Conservation (phyloP, 2,888 invertebrate genomes). For the Horisme vitalbata region DNA sequence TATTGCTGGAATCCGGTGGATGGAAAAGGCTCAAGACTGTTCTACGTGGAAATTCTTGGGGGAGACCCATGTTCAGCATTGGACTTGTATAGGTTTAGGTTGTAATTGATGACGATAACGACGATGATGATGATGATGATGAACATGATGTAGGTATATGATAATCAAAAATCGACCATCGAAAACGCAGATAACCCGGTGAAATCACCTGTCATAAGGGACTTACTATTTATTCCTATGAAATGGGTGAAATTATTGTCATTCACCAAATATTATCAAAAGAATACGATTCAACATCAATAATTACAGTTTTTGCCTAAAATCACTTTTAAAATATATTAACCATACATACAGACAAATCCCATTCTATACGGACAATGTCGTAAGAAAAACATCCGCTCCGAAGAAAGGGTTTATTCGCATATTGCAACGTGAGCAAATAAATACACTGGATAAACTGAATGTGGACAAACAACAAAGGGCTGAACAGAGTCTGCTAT, state of each 20-base stretch:
- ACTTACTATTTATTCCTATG: too few species aligned
- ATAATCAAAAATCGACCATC: too few species aligned
- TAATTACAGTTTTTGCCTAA: constrained; percentile 41
- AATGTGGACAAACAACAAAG: constrained; percentile 76
- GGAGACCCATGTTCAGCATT: too few species aligned
- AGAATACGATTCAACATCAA: constrained; percentile 29
- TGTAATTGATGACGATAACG: too few species aligned
- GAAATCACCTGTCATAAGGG: too few species aligned
- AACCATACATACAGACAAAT: constrained; percentile 47
- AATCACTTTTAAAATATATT: constrained; percentile 23
- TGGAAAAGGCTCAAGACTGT: too few species aligned
- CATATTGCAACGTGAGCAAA: constrained; percentile 63
- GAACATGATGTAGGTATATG: too few species aligned
- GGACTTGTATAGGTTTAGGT: too few species aligned
- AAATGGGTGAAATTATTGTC: constrained; percentile 1
- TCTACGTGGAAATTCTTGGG: too few species aligned
- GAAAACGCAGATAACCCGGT: too few species aligned
- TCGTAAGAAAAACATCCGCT: constrained; percentile 69
- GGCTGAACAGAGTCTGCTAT: constrained; percentile 54
- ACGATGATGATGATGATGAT: too few species aligned
- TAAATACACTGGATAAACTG: constrained; percentile 56
- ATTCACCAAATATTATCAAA: constrained; percentile 30
- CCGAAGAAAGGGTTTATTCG: constrained; percentile 59
- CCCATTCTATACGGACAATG: constrained; percentile 52
- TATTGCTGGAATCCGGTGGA: too few species aligned